Evolutionary conservation across 1,140 invertebrate genomes (phyloP).

Genomic region (Hyles euphorbiae): DNA sequence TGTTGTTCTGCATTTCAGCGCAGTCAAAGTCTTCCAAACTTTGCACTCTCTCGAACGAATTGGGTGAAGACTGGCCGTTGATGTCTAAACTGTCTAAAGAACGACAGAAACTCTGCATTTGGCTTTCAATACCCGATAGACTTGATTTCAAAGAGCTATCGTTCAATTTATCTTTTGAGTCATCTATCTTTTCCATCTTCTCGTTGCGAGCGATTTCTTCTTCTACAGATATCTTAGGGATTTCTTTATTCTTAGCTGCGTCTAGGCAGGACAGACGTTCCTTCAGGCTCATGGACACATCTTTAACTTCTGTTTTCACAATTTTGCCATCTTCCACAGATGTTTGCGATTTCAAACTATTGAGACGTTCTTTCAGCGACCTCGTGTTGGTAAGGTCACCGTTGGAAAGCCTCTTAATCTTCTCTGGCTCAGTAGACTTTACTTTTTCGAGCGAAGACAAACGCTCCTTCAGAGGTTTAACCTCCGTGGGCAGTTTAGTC

Average conservation of each 20-base stretch:
- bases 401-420: conserved; percentile 69
- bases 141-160: conserved; percentile 62
- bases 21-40: conserved; percentile 80
- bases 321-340: conserved; percentile 67
- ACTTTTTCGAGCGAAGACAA: conserved; percentile 80
- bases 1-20: conserved; percentile 68
- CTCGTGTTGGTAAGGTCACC: conserved; percentile 68
- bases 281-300: conserved; percentile 75
- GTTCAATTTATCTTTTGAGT: conserved; percentile 43
- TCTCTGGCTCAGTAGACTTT: conserved; percentile 71
- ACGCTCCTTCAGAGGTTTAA: conserved; percentile 79
- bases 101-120: conserved; percentile 77
- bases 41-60: conserved; percentile 80
- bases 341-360: conserved; percentile 76
- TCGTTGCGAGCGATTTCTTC: conserved; percentile 50
- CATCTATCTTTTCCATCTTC: conserved; percentile 42
- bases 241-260: conserved; percentile 71
- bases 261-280: conserved; percentile 76
- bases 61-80: conserved; percentile 67
- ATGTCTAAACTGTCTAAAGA: conserved; percentile 81
- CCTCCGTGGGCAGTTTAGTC: conserved; percentile 77
- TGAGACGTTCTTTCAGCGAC: conserved; percentile 76
- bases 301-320: conserved; percentile 60
- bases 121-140: conserved; percentile 59
- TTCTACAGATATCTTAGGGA: conserved; percentile 66